Base-by-base conservation (phyloP, 2,113 vertebrate genomes). In the Agapornis roseicollis region DNA sequence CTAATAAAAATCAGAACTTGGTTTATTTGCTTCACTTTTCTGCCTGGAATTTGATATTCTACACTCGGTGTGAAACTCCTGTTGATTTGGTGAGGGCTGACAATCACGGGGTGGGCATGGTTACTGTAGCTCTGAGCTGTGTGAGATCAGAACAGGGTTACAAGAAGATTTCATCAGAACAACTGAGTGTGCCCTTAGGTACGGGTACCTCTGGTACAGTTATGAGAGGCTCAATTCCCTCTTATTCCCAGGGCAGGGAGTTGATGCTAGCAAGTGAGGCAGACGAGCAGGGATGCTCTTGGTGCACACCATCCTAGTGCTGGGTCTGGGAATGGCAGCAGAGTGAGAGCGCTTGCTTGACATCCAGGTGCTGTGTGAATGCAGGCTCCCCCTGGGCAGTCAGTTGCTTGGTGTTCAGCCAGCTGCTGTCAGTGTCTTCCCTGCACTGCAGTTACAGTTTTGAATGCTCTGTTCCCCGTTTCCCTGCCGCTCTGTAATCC, bases 71-170 rank as follows among this genome's bases (percentile, higher is more conserved):
- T 61, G 61, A 90, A 85, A 52, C 28, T 77, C 13, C 2, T 10
- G 23, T 23, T 47, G 44, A 22, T 24, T 58, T 35, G 11, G 33
- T 29, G 47, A 15, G 0, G 52, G 28, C 17, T 53, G 56, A 39
- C 63, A 49, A 18, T 35, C 3, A 2, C 11, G 4, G 3, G 17
- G 44, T 0, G 1, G 11, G 28, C 27, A 18, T 8, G 3, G 19
- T 25, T 53, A 28, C 35, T 72, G 39, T 29, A n/a, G 28, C 42
- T 11, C 4, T 12, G 74, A 88, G 46, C 81, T 52, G 64, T 29
- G 42, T 64, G 70, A 55, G 41, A 17, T 23, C 17, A 16, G 23
- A 66, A 3, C 9, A 10, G 47, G 70, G 41, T 50, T 80, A 60
- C 69, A 31, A 47, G 27, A 42, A 44, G 23, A 69, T 60, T 2